Conservation (phyloP, 2,113 vertebrate species). For the Cavia porcellus region DNA sequence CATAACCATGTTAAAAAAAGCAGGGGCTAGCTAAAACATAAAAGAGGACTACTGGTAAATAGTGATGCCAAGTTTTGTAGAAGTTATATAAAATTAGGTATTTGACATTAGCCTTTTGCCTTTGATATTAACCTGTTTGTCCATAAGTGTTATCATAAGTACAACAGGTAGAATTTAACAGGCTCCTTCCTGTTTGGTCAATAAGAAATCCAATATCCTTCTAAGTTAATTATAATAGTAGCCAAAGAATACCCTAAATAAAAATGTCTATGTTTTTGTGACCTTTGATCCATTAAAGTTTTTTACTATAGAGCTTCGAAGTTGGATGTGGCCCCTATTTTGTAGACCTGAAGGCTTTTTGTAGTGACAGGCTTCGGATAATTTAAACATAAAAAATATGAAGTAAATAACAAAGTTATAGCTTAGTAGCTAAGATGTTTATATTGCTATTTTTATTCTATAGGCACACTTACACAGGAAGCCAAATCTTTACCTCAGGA, state of each 20-base stretch:
- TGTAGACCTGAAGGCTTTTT: neutral
- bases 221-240: neutral
- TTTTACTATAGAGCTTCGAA: neutral
- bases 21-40: neutral
- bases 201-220: neutral
- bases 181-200: neutral
- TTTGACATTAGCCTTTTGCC: neutral
- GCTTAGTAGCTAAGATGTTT: neutral
- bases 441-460: neutral
- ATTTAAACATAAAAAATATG: neutral
- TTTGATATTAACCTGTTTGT: neutral
- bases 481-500: neutral
- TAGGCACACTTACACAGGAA: neutral
- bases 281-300: neutral
- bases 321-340: neutral
- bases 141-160: neutral
- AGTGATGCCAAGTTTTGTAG: neutral
- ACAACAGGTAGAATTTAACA: neutral
- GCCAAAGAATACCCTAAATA: neutral
- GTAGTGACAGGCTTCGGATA: neutral
- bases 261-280: neutral
- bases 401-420: neutral
- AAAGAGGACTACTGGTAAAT: neutral
- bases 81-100: neutral
- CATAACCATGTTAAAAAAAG: neutral